Conservation (phyloP, 2,113 vertebrate genomes). For the Larimichthys polyactis region DNA sequence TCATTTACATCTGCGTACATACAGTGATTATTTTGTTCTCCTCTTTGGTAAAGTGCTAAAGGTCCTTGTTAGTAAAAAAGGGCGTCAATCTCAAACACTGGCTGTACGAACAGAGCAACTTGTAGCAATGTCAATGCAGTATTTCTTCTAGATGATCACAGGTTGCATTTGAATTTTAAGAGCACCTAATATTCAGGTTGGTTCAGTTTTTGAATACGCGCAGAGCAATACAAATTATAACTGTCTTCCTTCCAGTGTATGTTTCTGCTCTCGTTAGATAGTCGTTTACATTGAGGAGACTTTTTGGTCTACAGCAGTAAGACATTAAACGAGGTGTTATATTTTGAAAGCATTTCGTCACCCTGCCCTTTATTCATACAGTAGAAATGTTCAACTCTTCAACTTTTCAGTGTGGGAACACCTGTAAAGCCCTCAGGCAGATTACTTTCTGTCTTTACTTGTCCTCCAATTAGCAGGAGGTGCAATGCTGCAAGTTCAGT, state of each 20-base stretch:
- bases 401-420: conserved; percentile 40
- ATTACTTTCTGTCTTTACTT: conserved; percentile 48
- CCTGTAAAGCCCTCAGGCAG: conserved; percentile 7
- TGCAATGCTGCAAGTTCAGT: conserved; percentile 19
- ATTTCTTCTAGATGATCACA: neutral
- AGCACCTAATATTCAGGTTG: neutral
- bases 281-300: neutral
- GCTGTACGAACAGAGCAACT: neutral
- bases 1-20: neutral
- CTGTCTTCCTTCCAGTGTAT: neutral
- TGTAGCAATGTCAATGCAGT: neutral
- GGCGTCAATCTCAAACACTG: neutral
- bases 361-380: neutral
- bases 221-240: neutral
- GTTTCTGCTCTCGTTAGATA: neutral
- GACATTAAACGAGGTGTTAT: neutral
- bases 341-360: neutral
- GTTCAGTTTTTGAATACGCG: neutral
- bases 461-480: conserved; percentile 35
- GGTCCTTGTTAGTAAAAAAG: neutral
- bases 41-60: neutral
- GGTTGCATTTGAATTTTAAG: neutral
- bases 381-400: neutral
- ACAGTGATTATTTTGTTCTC: neutral
- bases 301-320: neutral